These are phyloP conservation scores for Opisthograptis luteolata DNA, from an alignment of 2,888 invertebrate genomes.

Conservation along the genomic window DNA sequence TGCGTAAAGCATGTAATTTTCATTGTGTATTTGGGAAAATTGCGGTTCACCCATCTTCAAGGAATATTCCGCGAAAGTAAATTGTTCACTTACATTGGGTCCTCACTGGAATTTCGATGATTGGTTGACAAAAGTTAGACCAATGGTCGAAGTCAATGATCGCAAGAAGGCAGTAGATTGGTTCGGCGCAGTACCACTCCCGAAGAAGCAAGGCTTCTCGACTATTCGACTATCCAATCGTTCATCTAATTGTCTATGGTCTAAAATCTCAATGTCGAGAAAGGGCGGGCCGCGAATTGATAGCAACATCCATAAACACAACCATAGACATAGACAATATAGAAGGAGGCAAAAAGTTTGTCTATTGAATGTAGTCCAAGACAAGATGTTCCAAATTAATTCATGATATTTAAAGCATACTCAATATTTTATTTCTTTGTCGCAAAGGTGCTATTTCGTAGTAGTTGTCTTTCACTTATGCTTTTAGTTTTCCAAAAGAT, in stretches of 20 bases:
- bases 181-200: slow-evolving; percentile 87
- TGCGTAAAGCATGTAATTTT: slow-evolving; percentile 40
- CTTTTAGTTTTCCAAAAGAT: not conserved
- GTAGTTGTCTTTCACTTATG: not conserved
- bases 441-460: too few species aligned
- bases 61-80: slow-evolving; percentile 68
- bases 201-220: slow-evolving; percentile 72
- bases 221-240: slow-evolving; percentile 71
- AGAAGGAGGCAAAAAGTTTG: too few species aligned
- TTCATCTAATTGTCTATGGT: slow-evolving; percentile 78
- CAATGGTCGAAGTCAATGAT: slow-evolving; percentile 92
- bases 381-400: too few species aligned
- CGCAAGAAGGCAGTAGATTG: slow-evolving; percentile 90
- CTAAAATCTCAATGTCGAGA: slow-evolving; percentile 41
- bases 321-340: too few species aligned
- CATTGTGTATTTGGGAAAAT: slow-evolving; percentile 18
- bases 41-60: slow-evolving; percentile 54
- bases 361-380: too few species aligned
- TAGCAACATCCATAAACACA: too few species aligned
- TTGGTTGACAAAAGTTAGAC: slow-evolving; percentile 94
- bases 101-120: slow-evolving; percentile 91
- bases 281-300: too few species aligned
- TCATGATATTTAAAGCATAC: too few species aligned
- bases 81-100: slow-evolving; percentile 81
- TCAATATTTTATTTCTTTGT: too few species aligned